Base-by-base conservation (phyloP, 2,113 vertebrate species). In the Eubucco bourcierii region DNA sequence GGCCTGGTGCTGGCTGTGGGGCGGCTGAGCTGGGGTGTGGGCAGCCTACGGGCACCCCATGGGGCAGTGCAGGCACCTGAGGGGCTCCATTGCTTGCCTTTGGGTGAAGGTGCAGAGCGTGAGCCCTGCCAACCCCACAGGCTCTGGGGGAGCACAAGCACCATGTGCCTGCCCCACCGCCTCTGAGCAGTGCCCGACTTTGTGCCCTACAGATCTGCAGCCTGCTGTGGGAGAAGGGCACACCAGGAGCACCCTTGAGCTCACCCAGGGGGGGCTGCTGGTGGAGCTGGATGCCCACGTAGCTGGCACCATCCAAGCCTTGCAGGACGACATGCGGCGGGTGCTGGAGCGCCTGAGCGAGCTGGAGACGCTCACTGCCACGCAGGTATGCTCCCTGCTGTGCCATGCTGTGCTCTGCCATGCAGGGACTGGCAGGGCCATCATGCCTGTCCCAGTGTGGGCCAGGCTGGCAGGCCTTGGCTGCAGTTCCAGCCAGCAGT, bases 311-410 rank as follows among this genome's bases (percentile, higher is more conserved):
- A 97, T 99, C n/a, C 97, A 12, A 19, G 97, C 98, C 23, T 97
- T 99, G 93, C 97, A 98, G 84, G 97, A 98, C 24, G 98, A 98
- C 96, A 98, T 99, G 98, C 97, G 46, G 90, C 98, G 96, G 1
- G 98, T 98, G 60, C 98, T 98, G 98, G 97, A 98, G 58, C 95
- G 99, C 17, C 97, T 99, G 80, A 97, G 97, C 63, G 92, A 83
- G 81, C 98, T 99, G 95, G 99, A 99, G 96, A 88, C 46, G 15
- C 96, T 98, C 27, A 65, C 90, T 3, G 74, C 95, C 1, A 47
- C 93, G 37, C 98, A 99, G 96, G 99, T 99, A 95, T 20, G 39
- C 7, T 4, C 33, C 6, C 2, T 16, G 8, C 8, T 4, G 6
- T 2, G 1, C 59, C 12, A n/a, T 20, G n/a, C 58, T 6, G 7